These are phyloP conservation scores for Eurypyga helias DNA, from an alignment of 2,113 vertebrate species.

Conservation along the genomic window DNA sequence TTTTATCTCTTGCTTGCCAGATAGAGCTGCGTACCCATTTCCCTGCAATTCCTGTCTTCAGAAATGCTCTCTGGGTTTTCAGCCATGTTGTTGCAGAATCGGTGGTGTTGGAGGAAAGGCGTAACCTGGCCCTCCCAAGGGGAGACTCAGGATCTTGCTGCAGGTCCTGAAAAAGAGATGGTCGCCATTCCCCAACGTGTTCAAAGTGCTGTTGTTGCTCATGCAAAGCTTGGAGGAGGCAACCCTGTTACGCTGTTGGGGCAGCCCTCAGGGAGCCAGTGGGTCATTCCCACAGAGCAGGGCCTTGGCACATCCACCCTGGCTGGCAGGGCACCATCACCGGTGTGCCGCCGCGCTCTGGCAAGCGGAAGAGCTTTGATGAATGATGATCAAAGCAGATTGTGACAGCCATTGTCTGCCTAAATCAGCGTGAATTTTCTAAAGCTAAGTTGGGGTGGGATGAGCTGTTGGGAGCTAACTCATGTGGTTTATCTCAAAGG, in stretches of 20 bases:
- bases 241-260: background rate
- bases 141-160: rapidly evolving
- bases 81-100: background rate
- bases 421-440: no score
- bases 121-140: background rate
- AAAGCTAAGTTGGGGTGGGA: no score
- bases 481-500: background rate
- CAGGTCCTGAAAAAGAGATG: background rate
- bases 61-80: background rate
- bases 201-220: background rate
- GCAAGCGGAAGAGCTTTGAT: background rate
- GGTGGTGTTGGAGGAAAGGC: background rate
- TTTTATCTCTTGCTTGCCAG: background rate
- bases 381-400: background rate
- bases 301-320: background rate
- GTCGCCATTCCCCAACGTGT: background rate
- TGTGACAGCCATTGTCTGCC: background rate
- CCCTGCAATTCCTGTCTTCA: background rate
- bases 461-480: background rate
- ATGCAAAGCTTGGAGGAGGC: rapidly evolving
- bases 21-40: background rate
- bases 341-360: rapidly evolving
- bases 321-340: background rate
- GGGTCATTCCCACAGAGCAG: background rate
- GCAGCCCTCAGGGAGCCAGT: rapidly evolving